phyloP scores from a whole-genome alignment of 2,113 vertebrate species.

The Chamaea fasciata region DNA sequence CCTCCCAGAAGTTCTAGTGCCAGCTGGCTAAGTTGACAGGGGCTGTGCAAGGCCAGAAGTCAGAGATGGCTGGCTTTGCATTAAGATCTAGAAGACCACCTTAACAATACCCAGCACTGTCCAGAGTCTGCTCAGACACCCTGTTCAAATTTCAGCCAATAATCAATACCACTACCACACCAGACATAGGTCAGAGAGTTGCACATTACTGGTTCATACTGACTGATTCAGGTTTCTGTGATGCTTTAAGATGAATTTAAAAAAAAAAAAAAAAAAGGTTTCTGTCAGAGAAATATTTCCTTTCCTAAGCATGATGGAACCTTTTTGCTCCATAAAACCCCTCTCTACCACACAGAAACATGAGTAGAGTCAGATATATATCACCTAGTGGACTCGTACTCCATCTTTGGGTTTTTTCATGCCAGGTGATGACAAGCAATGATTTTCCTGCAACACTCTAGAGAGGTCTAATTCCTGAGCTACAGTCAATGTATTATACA shows the following conservation, averaged over 20 bases:
- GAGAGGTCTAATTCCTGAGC: not conserved
- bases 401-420: not conserved
- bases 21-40: not conserved
- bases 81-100: not conserved
- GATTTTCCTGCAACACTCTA: not conserved
- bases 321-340: not conserved
- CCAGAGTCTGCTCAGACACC: not conserved
- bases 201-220: not conserved
- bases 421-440: not conserved
- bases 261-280: not conserved
- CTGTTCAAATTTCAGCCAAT: not conserved
- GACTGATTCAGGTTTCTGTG: not conserved
- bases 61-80: not conserved
- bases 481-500: not conserved
- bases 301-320: not conserved
- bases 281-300: not conserved
- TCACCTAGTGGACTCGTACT: not conserved
- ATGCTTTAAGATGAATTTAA: not conserved
- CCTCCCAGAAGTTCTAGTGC: not conserved
- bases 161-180: not conserved
- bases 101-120: not conserved
- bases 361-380: not conserved
- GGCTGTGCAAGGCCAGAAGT: not conserved
- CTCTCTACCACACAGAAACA: not conserved
- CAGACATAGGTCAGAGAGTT: not conserved